phyloP scores from a whole-genome alignment of 2,888 invertebrate species.

The Hypomecis atomaria region DNA sequence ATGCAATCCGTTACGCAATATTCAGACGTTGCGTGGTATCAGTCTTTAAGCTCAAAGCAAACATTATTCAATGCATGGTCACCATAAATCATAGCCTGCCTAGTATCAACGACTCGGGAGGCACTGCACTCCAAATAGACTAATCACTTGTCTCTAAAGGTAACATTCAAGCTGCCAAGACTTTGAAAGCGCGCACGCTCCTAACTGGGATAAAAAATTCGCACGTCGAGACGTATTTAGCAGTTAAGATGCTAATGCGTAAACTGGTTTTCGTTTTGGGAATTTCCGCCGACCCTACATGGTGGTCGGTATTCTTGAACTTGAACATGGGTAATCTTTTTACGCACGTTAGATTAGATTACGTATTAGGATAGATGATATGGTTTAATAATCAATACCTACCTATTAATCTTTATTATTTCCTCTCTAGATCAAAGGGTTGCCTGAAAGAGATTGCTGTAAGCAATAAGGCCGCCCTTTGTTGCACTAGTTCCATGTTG shows the following conservation, averaged over 20 bases:
- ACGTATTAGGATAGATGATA: conserved; percentile 3
- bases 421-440: too few relatives aligned
- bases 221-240: conserved; percentile 32
- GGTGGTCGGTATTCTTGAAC: conserved; percentile 24
- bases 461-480: too few relatives aligned
- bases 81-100: conserved; percentile 33
- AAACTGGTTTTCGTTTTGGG: conserved; percentile 38
- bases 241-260: conserved; percentile 23
- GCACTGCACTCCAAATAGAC: conserved; percentile 35
- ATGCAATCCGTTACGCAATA: conserved; percentile 12
- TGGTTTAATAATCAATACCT: too few relatives aligned
- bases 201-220: conserved; percentile 33
- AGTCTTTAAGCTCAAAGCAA: conserved; percentile 23
- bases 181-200: conserved; percentile 24
- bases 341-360: conserved; percentile 7
- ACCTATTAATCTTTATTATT: too few relatives aligned
- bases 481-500: too few relatives aligned
- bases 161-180: conserved; percentile 23
- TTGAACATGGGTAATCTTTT: conserved; percentile 28
- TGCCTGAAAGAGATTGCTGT: too few relatives aligned
- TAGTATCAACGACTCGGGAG: conserved; percentile 34
- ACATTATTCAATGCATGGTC: conserved; percentile 27
- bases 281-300: conserved; percentile 34
- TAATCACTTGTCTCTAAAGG: conserved; percentile 28
- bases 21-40: conserved; percentile 23